Evolutionary conservation across 2,888 invertebrate species (phyloP), one percentile per base, ranked within the genome.

Genomic region (Aleiodes testaceus): DNA sequence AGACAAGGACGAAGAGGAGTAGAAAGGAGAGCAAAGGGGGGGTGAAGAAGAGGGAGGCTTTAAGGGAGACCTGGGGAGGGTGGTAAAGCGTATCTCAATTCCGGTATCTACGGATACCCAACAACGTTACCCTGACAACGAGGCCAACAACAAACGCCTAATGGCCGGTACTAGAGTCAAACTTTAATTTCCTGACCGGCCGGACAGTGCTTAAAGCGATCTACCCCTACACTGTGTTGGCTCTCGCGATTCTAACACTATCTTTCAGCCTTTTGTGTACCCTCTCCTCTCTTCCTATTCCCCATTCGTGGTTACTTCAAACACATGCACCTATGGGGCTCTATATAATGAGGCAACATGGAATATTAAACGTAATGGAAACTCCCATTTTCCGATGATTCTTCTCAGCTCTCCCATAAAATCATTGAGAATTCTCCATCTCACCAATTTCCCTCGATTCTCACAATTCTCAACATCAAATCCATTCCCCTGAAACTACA

Each of bases 171-270:
- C 81, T 81, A 78, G 79, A 76, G 80, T 82, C 80, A 81, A 83
- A 85, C 83, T 84, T 86, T 86, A 86, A 86, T 86, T 86, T 87
- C 83, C 85, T 83, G 84, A 77, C 80, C 79, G 79, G 79, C 79
- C 73, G 82, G 82, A 81, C 81, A 79, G 79, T 80, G 81, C 79
- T 84, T 79, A 79, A 81, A 80, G 79, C 79, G 80, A 80, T 80
- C 79, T 77, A 75, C 72, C 70, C 75, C 69, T 5, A 2, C 47
- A 47, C 65, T 63, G 52, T 69, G 65, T 44, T 59, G 59, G 55
- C 61, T 59, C 18, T 63, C 5, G 14, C 44, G 45, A 63, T 22
- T 26, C 22, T 44, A 45, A 42, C 59, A 36, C 12, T 42, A 42
- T 42, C 5, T 50, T 36, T 18, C 42, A 11, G 5, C 59, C 59